These are phyloP conservation scores for Alviniconcha marisindica DNA, from an alignment of 1,140 invertebrate species.

Conservation along the genomic window DNA sequence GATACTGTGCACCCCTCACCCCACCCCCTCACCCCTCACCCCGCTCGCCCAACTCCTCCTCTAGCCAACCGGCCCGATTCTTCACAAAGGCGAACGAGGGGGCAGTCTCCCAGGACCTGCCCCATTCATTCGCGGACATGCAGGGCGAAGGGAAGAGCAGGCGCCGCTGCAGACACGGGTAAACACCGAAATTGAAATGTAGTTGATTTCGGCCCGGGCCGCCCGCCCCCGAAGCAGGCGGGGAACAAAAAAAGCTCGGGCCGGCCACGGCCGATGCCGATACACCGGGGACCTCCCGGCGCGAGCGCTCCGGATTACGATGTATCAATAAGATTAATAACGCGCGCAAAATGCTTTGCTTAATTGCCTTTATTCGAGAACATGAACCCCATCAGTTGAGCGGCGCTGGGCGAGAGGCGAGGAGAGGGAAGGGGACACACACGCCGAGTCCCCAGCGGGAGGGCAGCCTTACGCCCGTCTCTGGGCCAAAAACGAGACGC, in stretches of 20 bases:
- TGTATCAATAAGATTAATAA: constrained; percentile 50
- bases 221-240: neutral
- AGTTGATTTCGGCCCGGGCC: constrained; percentile 33
- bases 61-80: neutral
- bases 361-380: constrained; percentile 53
- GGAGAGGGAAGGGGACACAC: neutral
- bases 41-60: too few relatives aligned
- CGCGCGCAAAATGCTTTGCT: constrained; percentile 52
- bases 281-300: constrained; percentile 14
- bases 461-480: neutral
- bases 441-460: neutral
- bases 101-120: constrained; percentile 7
- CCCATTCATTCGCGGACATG: constrained; percentile 34
- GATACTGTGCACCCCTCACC: too few relatives aligned
- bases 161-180: constrained; percentile 37
- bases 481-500: neutral
- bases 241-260: constrained; percentile 26
- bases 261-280: constrained; percentile 21
- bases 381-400: constrained; percentile 48
- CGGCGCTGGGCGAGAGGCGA: neutral
- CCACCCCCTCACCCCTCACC: too few relatives aligned
- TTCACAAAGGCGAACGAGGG: neutral
- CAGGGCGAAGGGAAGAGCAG: neutral
- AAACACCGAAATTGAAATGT: constrained; percentile 42
- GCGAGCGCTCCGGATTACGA: constrained; percentile 27